Conservation (phyloP, 2,888 invertebrate species). For the Cacoxenus indagator region DNA sequence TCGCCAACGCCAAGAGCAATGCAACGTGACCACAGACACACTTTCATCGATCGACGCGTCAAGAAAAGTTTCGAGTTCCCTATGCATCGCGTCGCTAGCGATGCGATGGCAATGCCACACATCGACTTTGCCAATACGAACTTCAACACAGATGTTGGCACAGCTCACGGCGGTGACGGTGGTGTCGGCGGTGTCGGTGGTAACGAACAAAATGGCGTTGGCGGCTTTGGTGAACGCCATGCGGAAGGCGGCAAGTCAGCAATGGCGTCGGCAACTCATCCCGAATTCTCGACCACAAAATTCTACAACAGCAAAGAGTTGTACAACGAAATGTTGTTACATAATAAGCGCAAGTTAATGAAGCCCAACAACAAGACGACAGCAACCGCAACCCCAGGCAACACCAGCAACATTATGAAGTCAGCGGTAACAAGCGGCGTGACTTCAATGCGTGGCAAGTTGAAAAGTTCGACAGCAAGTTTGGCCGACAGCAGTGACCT, state of each 20-base stretch:
- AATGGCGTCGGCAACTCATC: constrained; percentile 49
- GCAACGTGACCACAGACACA: constrained; percentile 29
- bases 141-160: constrained; percentile 62
- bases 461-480: constrained; percentile 33
- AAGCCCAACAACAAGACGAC: constrained; percentile 18
- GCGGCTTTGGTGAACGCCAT: constrained; percentile 33
- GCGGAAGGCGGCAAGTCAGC: constrained; percentile 10
- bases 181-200: neutral
- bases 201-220: neutral
- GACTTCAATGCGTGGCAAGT: constrained; percentile 36
- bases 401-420: neutral
- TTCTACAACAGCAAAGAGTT: constrained; percentile 71
- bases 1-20: constrained; percentile 22
- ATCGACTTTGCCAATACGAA: constrained; percentile 69
- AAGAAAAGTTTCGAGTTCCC: constrained; percentile 70
- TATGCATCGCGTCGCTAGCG: constrained; percentile 62
- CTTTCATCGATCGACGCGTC: constrained; percentile 68
- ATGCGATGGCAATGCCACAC: constrained; percentile 59
- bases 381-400: constrained; percentile 1
- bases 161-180: constrained; percentile 16
- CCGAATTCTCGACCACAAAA: constrained; percentile 70
- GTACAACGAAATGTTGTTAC: constrained; percentile 68
- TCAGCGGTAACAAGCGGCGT: neutral
- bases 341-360: constrained; percentile 60
- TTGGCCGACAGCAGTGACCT: constrained; percentile 30